Evolutionary conservation across 2,113 vertebrate species (phyloP).

Genomic region (Tachysurus vachellii): DNA sequence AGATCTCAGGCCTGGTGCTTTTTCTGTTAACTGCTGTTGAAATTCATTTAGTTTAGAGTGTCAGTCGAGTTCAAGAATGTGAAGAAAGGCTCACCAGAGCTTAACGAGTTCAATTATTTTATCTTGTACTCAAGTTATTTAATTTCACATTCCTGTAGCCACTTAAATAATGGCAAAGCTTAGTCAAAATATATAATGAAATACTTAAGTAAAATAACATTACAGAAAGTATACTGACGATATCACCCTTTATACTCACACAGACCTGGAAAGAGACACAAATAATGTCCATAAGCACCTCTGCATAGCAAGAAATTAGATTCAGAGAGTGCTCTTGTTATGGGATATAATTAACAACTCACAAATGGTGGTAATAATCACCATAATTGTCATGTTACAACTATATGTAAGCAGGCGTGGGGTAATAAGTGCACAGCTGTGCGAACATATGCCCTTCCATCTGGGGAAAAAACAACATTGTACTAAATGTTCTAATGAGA

Average conservation of each 20-base stretch:
- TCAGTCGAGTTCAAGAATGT: background rate
- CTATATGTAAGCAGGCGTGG: slow-evolving; percentile 4
- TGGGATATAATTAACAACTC: background rate
- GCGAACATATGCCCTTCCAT: slow-evolving; percentile 27
- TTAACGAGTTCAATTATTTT: background rate
- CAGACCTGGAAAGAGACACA: background rate
- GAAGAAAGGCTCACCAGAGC: background rate
- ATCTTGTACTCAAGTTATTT: slow-evolving; percentile 11
- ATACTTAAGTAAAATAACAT: background rate
- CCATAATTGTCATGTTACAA: background rate
- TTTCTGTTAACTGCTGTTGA: background rate
- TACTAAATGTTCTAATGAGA: background rate
- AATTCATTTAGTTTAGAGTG: background rate
- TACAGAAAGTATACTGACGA: slow-evolving; percentile 5
- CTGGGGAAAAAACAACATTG: background rate
- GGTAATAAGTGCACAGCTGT: slow-evolving; percentile 21
- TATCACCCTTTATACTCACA: slow-evolving; percentile 4
- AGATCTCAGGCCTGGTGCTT: background rate
- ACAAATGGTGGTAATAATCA: slow-evolving; percentile 23
- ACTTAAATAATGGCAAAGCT: background rate
- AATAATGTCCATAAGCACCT: slow-evolving; percentile 2
- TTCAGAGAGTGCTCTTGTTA: background rate
- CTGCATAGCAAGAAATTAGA: slow-evolving; percentile 23
- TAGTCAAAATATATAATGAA: slow-evolving; percentile 1
- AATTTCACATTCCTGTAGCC: slow-evolving; percentile 15